Evolutionary conservation across 2,888 invertebrate genomes (phyloP), one percentile per base, ranked within the genome.

Genomic region (Sphecodes monilicornis): DNA sequence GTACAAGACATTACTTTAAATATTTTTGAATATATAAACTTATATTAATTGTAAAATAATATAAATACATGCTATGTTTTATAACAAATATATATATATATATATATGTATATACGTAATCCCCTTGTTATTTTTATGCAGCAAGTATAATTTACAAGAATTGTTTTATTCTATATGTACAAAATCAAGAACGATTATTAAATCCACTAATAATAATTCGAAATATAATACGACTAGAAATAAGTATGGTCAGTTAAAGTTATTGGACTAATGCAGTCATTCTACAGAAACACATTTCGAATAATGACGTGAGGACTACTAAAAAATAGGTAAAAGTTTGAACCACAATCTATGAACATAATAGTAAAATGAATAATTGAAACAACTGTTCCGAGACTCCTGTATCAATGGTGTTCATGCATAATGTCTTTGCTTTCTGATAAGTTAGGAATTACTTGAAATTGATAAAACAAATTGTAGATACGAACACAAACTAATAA

Each of bases 1-100:
- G 85, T 90, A 91, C 89, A 91, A 87, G 71, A 76, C 84, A 82
- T 84, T 82, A 78, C 39, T 85, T 83, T 80, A 39, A 43, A 82
- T 84, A 60, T 60, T 78, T 78, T 79, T 64, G 41, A 73, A 78
- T 76, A 76, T 79, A 81, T 78, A 84, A 86, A 86, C 69, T 84
- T 83, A 86, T 84, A 88, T 69, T 82, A 74, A 89, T 57, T 70
- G 68, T 84, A 80, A 88, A 88, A 70, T 83, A 80, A 83, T 81
- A 86, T 71, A 79, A 84, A 84, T 85, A 82, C 78, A 80, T 85
- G 78, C 80, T 78, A 81, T 64, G 71, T 71, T 68, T 72, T 69
- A 80, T 39, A 85, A 75, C 54, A 85, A 78, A 86, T 54, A 74
- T 73, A 66, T 85, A 70, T 54, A 80, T 78, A 75, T 73, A 54